A percentile compares a stretch with the other conserved stretches of the same genome.
These are phyloP conservation scores for Neomorphus geoffroyi DNA, from an alignment of 2,797 vertebrate species.

Conservation along the genomic window DNA sequence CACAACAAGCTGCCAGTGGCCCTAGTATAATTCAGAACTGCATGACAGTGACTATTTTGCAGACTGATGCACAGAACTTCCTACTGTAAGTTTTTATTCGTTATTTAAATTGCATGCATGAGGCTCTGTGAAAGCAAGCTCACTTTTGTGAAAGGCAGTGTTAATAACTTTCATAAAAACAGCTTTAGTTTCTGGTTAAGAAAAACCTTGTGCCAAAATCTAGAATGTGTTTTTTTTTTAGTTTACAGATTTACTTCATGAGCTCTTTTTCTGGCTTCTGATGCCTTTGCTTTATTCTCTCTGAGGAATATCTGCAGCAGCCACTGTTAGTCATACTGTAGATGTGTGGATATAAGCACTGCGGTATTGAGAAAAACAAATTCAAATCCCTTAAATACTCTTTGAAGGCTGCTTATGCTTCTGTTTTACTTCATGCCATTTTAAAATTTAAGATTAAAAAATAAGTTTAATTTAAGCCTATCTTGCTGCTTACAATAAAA, in stretches of 20 bases:
- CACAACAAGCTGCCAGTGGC: not conserved
- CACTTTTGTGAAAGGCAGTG: not conserved
- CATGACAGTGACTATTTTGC: not conserved
- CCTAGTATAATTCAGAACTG: not conserved
- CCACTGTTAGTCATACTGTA: not conserved
- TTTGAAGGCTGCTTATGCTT: not conserved
- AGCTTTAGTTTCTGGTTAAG: not conserved
- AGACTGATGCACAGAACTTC: not conserved
- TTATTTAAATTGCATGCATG: not conserved
- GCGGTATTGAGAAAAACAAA: not conserved
- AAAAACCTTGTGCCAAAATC: not conserved
- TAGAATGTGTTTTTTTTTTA: not conserved
- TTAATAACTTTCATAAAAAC: not conserved
- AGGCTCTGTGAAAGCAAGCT: not conserved
- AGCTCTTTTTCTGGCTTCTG: not conserved
- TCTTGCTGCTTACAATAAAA: not conserved
- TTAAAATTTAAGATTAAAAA: not conserved
- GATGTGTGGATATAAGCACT: not conserved
- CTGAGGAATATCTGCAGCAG: slow-evolving; percentile 13
- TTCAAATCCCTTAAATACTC: not conserved
- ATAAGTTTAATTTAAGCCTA: not conserved
- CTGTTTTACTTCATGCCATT: not conserved
- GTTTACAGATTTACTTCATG: not conserved
- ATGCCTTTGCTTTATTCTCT: not conserved
- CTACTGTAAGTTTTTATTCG: not conserved